These are phyloP conservation scores for Lycaon pictus DNA, from an alignment of 2,113 vertebrate genomes.

Conservation along the genomic window DNA sequence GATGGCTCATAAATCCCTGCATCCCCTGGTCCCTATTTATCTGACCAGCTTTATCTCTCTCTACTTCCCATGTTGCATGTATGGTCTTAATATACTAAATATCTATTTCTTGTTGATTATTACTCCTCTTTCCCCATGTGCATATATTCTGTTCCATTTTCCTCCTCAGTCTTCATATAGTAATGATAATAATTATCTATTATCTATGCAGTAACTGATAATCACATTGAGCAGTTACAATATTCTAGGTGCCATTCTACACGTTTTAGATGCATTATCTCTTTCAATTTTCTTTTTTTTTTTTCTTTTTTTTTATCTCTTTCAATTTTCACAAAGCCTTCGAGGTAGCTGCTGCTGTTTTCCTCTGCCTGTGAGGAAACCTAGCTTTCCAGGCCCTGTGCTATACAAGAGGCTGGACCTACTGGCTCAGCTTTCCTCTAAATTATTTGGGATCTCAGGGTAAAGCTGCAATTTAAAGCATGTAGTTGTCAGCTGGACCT, in stretches of 20 bases:
- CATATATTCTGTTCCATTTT: not conserved
- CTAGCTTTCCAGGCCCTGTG: not conserved
- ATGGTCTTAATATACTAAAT: not conserved
- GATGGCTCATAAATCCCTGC: not conserved
- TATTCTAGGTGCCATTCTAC: not conserved
- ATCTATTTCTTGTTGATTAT: not conserved
- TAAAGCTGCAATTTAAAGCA: not conserved
- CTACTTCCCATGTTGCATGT: not conserved
- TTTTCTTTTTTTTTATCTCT: not conserved
- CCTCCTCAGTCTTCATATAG: not conserved
- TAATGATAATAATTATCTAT: not conserved
- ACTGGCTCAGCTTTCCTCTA: not conserved
- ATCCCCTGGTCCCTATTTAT: not conserved
- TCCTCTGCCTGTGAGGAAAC: not conserved
- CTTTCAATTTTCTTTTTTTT: not conserved
- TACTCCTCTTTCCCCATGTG: not conserved
- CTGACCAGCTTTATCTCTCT: not conserved
- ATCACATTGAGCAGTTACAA: not conserved
- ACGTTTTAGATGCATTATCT: not conserved
- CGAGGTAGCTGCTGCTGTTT: not conserved
- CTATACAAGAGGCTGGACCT: not conserved
- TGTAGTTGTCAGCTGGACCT: not conserved
- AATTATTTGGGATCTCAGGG: not conserved
- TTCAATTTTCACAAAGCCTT: not conserved
- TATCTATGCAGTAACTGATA: not conserved